Conservation (phyloP, 2,888 invertebrate genomes). For the Ypsolopha scabrella region DNA sequence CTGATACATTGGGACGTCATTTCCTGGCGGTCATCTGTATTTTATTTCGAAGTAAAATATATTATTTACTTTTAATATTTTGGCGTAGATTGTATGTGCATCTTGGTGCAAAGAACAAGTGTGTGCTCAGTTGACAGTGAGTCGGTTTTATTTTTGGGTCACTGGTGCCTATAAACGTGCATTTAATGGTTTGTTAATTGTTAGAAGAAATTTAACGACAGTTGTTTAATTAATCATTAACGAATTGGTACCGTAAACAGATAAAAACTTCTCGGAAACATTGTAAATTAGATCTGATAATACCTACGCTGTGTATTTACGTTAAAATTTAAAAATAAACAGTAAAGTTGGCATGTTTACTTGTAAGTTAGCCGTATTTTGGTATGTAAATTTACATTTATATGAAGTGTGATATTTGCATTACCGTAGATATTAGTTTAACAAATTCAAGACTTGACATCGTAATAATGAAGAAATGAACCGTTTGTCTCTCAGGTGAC, state of each 20-base stretch:
- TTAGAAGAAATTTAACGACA: constrained; percentile 18
- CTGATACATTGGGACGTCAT: constrained; percentile 30
- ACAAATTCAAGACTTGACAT: too few relatives aligned
- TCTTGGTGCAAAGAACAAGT: constrained; percentile 18
- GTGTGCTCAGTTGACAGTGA: constrained; percentile 21
- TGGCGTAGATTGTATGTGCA: constrained; percentile 18
- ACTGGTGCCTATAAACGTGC: constrained; percentile 46
- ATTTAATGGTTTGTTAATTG: constrained; percentile 67
- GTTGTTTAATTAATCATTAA: not conserved
- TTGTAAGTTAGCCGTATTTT: not conserved
- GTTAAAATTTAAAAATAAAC: not conserved
- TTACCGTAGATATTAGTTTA: not conserved
- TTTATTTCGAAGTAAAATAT: constrained; percentile 25
- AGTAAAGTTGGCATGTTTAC: not conserved
- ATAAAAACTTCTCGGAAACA: too few relatives aligned
- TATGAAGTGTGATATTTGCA: not conserved
- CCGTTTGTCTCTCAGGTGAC: too few relatives aligned
- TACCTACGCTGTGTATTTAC: not conserved
- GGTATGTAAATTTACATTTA: not conserved
- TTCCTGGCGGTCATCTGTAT: constrained; percentile 42
- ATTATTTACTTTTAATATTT: constrained; percentile 15
- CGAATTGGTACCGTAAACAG: not conserved
- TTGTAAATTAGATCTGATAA: not conserved
- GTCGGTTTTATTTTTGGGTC: constrained; percentile 30
- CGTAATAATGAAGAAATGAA: too few relatives aligned